Base-by-base conservation (phyloP, 2,888 invertebrate genomes). In the Hypselothyrea guttata region DNA sequence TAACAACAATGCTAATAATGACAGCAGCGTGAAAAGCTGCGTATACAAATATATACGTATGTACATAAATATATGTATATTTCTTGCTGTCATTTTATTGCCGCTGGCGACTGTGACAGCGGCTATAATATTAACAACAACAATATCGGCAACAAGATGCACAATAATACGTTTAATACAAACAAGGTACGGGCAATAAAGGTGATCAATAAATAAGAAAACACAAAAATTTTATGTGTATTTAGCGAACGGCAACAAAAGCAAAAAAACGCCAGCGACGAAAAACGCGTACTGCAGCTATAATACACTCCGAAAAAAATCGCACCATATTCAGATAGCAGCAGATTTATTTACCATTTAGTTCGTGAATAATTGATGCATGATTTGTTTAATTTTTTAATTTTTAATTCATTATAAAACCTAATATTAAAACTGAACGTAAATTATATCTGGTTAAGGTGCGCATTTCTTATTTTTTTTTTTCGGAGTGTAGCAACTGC, bases 81-180 rank as follows among this genome's bases (percentile, higher is more conserved):
- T 47, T 35, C 33, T 37, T 48, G 51, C 48, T 27, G 4, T 34
- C 27, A 53, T 55, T 44, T 64, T 63, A 52, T 52, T 42, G 49
- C 49, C 31, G 30, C 33, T 45, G 56, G 52, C 48, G 56, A 41
- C 41, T n/a, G 22, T 13, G 33, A 33, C 12, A 33, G 13, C 3
- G 5, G 22, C 22, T 4, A 22, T 22, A 22, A 40, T 18, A 40
- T 11, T 15, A 38, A 22, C 22, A 38, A 22, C 13, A 22, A 22
- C 22, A 22, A 22, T 5, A 22, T 22, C 22, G 5, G 22, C 22
- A 22, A 22, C 5, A 22, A 22, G 22, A 22, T 22, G 22, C 13
- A 49, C 11, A 37, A 16, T 7, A 37, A 37, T 15, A 66, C 68
- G 48, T 47, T 56, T 47, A 73, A 73, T 58, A 55, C 57, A 52